Conservation (phyloP, 2,797 vertebrate genomes). For the Parambassis ranga region DNA sequence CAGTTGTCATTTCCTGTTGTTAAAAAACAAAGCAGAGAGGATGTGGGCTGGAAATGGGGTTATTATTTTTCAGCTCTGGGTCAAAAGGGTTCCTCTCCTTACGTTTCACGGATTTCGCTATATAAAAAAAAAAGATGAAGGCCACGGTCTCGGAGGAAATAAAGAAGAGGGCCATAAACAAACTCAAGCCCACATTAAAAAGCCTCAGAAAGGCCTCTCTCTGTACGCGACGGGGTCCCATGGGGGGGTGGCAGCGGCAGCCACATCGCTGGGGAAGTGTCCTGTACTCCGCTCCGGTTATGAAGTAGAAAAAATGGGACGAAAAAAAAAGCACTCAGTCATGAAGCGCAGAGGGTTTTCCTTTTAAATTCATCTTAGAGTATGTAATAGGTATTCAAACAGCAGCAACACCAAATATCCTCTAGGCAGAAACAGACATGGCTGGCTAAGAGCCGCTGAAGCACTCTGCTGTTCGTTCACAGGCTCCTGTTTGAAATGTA, state of each 20-base stretch:
- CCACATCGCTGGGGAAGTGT: conserved; percentile 16
- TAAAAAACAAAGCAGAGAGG: not conserved
- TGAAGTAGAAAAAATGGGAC: conserved; percentile 25
- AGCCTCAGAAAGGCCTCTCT: conserved; percentile 15
- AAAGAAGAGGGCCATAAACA: conserved; percentile 18
- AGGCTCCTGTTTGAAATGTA: conserved; percentile 14
- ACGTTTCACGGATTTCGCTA: not conserved
- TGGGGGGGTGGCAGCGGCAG: conserved; percentile 11
- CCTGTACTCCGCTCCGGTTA: conserved; percentile 28
- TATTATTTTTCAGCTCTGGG: not conserved
- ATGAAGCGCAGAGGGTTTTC: not conserved
- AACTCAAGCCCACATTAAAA: conserved; percentile 32
- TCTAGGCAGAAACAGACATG: conserved; percentile 1
- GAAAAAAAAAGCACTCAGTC: conserved; percentile 33
- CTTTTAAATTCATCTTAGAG: not conserved
- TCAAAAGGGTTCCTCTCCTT: not conserved
- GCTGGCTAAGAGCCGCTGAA: conserved; percentile 26
- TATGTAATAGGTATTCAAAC: conserved; percentile 27
- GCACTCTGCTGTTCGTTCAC: conserved; percentile 35
- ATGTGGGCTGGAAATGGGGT: not conserved
- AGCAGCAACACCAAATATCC: conserved; percentile 10
- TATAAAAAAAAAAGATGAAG: conserved; percentile 11
- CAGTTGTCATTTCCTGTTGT: not conserved
- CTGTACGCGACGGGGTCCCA: conserved; percentile 13
- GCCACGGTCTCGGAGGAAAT: conserved; percentile 15